phyloP scores from a whole-genome alignment of 2,113 vertebrate genomes.

The Actenoides lindsayi region DNA sequence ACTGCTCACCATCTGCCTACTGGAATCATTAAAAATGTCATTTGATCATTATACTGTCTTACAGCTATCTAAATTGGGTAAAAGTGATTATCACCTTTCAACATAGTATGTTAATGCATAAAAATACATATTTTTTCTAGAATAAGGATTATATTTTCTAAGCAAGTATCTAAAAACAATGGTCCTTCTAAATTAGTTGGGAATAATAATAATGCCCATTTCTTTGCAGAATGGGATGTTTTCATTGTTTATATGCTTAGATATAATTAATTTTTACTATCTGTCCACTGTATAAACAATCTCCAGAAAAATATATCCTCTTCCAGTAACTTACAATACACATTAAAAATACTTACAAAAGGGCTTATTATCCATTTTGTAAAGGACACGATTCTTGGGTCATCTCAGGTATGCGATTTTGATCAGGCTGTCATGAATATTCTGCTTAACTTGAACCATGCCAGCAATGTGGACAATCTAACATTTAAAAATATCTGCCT shows the following conservation, averaged over 20 bases:
- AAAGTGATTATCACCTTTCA: slow-evolving; percentile 47
- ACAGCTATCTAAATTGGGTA: slow-evolving; percentile 17
- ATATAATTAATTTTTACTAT: slow-evolving; percentile 43
- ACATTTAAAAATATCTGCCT: slow-evolving; percentile 62
- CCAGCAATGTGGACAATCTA: slow-evolving; percentile 10
- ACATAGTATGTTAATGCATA: slow-evolving; percentile 1
- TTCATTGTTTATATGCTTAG: slow-evolving; percentile 54
- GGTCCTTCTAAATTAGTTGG: slow-evolving; percentile 43
- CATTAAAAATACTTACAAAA: slow-evolving; percentile 75
- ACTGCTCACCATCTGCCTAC: not conserved
- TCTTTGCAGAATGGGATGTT: not conserved
- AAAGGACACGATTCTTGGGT: slow-evolving; percentile 48
- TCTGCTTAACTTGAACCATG: slow-evolving; percentile 24
- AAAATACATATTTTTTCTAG: slow-evolving; percentile 13
- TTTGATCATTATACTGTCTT: slow-evolving; percentile 27
- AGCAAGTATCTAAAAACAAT: slow-evolving; percentile 1
- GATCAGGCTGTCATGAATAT: slow-evolving; percentile 28
- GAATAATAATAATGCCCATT: slow-evolving; percentile 48
- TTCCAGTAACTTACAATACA: slow-evolving; percentile 68
- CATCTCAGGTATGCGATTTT: slow-evolving; percentile 39
- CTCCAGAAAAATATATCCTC: slow-evolving; percentile 75
- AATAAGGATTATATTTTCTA: slow-evolving; percentile 7
- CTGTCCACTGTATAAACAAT: slow-evolving; percentile 69
- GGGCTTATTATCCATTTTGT: slow-evolving; percentile 56
- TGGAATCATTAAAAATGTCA: not conserved